Conservation (phyloP, 1,140 invertebrate genomes). For the Chrysopa pallens region DNA sequence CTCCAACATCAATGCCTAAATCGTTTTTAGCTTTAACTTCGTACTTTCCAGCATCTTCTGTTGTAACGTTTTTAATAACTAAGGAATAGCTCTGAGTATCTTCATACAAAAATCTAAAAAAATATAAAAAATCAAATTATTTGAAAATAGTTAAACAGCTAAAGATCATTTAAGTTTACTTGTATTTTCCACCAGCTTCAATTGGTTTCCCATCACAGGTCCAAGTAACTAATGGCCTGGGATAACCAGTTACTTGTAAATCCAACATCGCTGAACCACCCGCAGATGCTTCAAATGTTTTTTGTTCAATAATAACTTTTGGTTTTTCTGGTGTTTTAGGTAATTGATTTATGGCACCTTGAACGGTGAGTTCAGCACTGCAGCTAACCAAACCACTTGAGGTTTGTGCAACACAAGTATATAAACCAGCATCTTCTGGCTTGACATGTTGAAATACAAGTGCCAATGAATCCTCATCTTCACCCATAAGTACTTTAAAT, state of each 20-base stretch:
- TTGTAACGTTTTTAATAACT: conserved; percentile 73
- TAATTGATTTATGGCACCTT: conserved; percentile 30
- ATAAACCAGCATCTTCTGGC: conserved; percentile 82
- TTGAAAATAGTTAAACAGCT: background rate
- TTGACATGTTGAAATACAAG: conserved; percentile 86
- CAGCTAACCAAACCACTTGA: conserved; percentile 82
- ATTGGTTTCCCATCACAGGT: conserved; percentile 70
- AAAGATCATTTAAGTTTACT: conserved; percentile 24
- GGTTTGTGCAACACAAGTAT: conserved; percentile 89
- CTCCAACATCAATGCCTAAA: conserved; percentile 60
- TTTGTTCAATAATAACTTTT: conserved; percentile 50
- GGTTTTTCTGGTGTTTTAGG: conserved; percentile 64
- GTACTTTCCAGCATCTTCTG: conserved; percentile 72
- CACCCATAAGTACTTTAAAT: conserved; percentile 83
- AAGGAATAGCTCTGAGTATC: conserved; percentile 81
- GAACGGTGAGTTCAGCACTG: conserved; percentile 81
- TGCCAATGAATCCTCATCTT: conserved; percentile 81
- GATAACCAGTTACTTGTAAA: conserved; percentile 80
- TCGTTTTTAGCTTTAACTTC: conserved; percentile 73
- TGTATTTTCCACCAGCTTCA: conserved; percentile 59
- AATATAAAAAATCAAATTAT: background rate
- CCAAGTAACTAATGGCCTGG: conserved; percentile 82
- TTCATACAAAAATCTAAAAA: conserved; percentile 60
- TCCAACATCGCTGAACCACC: conserved; percentile 93
- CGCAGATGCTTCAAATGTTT: conserved; percentile 51